These are phyloP conservation scores for Rhagoletis zephyria DNA, from an alignment of 1,140 invertebrate species.

Conservation along the genomic window DNA sequence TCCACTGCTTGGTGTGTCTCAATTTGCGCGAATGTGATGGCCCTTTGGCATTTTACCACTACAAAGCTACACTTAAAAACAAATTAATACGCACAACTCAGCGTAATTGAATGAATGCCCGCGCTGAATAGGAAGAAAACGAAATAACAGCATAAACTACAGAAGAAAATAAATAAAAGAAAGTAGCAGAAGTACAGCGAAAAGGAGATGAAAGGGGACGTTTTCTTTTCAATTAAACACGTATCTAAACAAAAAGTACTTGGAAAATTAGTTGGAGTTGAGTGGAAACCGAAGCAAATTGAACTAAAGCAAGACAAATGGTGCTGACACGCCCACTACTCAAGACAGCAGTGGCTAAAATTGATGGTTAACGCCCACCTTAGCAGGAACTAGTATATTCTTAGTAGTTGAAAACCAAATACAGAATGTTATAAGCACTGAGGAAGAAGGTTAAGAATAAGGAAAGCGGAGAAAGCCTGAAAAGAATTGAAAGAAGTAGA, in stretches of 20 bases:
- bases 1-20: no score
- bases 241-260: constrained; percentile 24
- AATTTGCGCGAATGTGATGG: background rate
- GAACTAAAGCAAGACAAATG: constrained; percentile 2
- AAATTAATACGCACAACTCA: constrained; percentile 18
- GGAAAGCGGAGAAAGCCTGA: background rate
- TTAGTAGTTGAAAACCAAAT: background rate
- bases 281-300: background rate
- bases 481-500: background rate
- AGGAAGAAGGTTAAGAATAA: background rate
- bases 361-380: constrained; percentile 26
- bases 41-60: background rate
- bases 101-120: constrained; percentile 33
- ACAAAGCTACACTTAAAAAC: constrained; percentile 28
- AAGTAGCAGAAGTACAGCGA: background rate
- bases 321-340: constrained; percentile 10
- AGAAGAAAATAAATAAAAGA: background rate
- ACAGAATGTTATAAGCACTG: background rate
- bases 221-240: constrained; percentile 57
- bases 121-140: constrained; percentile 9
- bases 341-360: constrained; percentile 7
- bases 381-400: background rate
- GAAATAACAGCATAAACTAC: background rate
- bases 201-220: background rate
- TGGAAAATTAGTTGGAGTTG: background rate